These are phyloP conservation scores for Holocentrus rufus DNA, from an alignment of 2,797 vertebrate species.

Conservation along the genomic window DNA sequence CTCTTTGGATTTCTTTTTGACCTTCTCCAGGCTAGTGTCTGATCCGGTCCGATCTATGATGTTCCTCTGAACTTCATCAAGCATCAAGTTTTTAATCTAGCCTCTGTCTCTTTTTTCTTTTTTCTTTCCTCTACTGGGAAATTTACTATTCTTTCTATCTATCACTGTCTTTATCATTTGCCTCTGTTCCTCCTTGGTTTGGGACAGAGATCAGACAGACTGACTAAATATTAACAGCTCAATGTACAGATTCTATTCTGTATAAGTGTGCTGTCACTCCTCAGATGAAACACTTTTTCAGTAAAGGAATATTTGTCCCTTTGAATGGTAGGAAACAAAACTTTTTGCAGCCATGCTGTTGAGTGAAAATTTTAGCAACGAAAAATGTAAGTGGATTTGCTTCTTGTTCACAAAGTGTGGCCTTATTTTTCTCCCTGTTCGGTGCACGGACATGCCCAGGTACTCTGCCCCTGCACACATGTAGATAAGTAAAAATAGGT, in stretches of 20 bases:
- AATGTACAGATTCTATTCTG: slow-evolving; percentile 19
- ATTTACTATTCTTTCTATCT: background rate
- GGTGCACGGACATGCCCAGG: background rate
- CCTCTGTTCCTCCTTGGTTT: background rate
- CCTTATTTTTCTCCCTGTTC: background rate
- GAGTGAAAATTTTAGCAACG: background rate
- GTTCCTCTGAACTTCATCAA: background rate
- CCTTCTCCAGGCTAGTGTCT: slow-evolving; percentile 2
- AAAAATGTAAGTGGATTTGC: background rate
- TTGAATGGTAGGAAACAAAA: slow-evolving; percentile 42
- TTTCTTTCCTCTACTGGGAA: background rate
- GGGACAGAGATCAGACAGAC: slow-evolving; percentile 5
- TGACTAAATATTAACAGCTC: slow-evolving; percentile 15
- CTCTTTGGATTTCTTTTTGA: slow-evolving; percentile 9
- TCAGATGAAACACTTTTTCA: slow-evolving; percentile 19
- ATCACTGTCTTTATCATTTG: background rate
- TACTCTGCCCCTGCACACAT: slow-evolving; percentile 2
- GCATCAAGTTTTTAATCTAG: slow-evolving; percentile 11
- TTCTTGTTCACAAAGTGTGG: background rate
- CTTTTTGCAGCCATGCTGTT: background rate
- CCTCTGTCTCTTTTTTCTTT: background rate
- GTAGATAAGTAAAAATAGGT: background rate
- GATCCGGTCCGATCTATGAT: background rate
- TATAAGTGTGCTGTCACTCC: slow-evolving; percentile 1
- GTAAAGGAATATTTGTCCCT: slow-evolving; percentile 13